A percentile compares a stretch with the other conserved stretches of the same genome.
These are phyloP conservation scores for Hydroisotoma schaefferi DNA, from an alignment of 2,888 invertebrate genomes.

Conservation along the genomic window DNA sequence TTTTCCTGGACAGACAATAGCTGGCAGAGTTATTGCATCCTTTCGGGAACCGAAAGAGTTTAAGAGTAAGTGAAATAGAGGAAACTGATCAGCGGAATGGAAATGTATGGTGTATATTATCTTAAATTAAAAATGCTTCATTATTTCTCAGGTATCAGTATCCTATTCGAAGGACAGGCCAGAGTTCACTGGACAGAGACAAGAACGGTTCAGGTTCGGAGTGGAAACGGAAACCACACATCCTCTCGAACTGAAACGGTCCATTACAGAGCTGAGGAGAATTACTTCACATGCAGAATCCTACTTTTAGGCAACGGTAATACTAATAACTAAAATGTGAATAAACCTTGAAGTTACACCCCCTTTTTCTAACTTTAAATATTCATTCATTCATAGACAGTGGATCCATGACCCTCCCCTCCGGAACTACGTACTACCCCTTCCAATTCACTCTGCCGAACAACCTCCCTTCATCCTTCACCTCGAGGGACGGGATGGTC, in stretches of 20 bases:
- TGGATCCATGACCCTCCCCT: slow-evolving; percentile 54
- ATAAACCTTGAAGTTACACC: not conserved
- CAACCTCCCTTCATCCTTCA: slow-evolving; percentile 75
- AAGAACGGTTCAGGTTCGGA: slow-evolving; percentile 55
- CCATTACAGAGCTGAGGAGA: slow-evolving; percentile 65
- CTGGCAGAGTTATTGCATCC: slow-evolving; percentile 60
- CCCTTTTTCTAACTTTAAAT: not conserved
- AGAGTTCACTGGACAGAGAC: slow-evolving; percentile 67
- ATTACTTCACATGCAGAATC: slow-evolving; percentile 72
- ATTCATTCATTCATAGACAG: not conserved
- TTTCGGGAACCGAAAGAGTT: slow-evolving; percentile 65
- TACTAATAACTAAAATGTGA: not conserved
- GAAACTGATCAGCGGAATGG: not conserved
- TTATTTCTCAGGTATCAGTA: slow-evolving; percentile 60
- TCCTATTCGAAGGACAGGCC: slow-evolving; percentile 70
- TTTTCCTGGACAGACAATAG: slow-evolving; percentile 63
- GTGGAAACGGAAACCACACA: slow-evolving; percentile 56
- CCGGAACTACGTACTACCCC: slow-evolving; percentile 71
- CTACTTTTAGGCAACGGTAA: slow-evolving; percentile 66
- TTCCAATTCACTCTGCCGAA: slow-evolving; percentile 70
- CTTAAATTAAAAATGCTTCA: not conserved
- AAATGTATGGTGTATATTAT: not conserved
- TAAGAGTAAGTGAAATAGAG: slow-evolving; percentile 57
- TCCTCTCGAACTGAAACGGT: slow-evolving; percentile 62
- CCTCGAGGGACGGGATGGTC: slow-evolving; percentile 69